Percentiles rank a stretch among this genome's conserved stretches.
Evolutionary conservation across 2,113 vertebrate species (phyloP).

Genomic region (Platichthys flesus): DNA sequence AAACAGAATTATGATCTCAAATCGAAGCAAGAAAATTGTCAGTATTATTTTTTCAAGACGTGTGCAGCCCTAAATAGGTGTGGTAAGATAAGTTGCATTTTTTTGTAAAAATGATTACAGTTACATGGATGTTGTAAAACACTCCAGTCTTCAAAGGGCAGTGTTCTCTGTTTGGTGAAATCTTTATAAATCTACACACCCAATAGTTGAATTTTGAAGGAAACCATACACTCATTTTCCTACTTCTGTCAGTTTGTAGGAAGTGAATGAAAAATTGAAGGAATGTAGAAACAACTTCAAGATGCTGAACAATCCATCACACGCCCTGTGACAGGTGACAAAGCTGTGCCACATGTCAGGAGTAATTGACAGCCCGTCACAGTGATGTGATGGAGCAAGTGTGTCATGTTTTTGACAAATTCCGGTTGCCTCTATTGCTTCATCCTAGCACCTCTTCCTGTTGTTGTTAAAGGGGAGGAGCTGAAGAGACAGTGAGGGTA

Average conservation of each 20-base stretch:
- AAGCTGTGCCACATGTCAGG: slow-evolving; percentile 9
- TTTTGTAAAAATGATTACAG: no score
- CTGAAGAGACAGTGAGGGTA: not conserved
- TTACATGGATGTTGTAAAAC: no score
- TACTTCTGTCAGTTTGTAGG: not conserved
- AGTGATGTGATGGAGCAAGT: slow-evolving; percentile 22
- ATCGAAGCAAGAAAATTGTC: no score
- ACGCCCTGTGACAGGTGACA: slow-evolving; percentile 9
- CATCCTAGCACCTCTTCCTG: slow-evolving; percentile 20
- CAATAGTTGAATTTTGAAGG: not conserved
- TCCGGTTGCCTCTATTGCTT: not conserved
- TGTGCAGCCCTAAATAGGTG: no score
- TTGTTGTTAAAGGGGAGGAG: slow-evolving; percentile 15
- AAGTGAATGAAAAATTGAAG: slow-evolving; percentile 1
- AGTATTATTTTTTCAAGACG: no score
- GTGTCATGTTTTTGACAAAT: slow-evolving; percentile 35
- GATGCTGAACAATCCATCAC: slow-evolving; percentile 30
- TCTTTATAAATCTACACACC: no score
- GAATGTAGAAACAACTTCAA: slow-evolving; percentile 2
- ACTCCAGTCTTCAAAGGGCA: no score
- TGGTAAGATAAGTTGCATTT: no score
- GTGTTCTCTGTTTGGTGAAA: no score
- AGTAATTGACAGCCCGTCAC: slow-evolving; percentile 43
- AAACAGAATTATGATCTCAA: no score
- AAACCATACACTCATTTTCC: not conserved